Base-by-base conservation (phyloP, 92 coral and sea anemone species). In the Actinernus sp. region DNA sequence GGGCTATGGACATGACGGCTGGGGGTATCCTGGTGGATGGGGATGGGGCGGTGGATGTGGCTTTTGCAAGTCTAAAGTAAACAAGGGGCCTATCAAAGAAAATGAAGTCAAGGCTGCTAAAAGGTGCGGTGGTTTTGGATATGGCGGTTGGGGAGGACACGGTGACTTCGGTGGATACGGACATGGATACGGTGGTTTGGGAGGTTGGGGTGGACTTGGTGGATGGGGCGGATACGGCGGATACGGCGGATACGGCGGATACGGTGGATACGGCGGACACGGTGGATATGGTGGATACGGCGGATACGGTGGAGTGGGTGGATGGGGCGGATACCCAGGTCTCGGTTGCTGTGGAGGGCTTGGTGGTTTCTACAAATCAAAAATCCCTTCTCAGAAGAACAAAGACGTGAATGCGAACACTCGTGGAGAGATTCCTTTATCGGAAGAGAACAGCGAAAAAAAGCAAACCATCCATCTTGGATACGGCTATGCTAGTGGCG, bases 401-500 rank as follows among this genome's bases (percentile, higher is more conserved):
- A 83, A 72, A 24, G 90, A 83, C 38, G 97, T 85, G 0, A 86
- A 60, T n/a, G 92, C 93, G 19, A 65, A 65, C 43, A 84, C 97
- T 20, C 85, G 99, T 16, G 99, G 65, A 49, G 88, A 95, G 36
- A 95, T 95, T 52, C 99, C 99, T 10, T 71, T 39, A 3, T 37
- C 68, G 14, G 68, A 31, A 6, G 73, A 54, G 48, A 30, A 31
- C 12, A 52, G 22, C 1, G 74, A 65, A 44, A 95, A 95, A 55
- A 95, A 91, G 55, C 99, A 95, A 55, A 95, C 99, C 18, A 95
- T 95, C 44, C 99, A 95, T 44, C 81, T 95, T 21, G 99, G 99
- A 9, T 95, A 95, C 55, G 99, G 99, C 18, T 95, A 95, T 62
- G 99, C 99, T 55, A 95, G 99, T 33, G 99, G 99, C 3, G 99